These are phyloP conservation scores for Tigriopus californicus DNA, from an alignment of 2,888 invertebrate species.

Conservation along the genomic window DNA sequence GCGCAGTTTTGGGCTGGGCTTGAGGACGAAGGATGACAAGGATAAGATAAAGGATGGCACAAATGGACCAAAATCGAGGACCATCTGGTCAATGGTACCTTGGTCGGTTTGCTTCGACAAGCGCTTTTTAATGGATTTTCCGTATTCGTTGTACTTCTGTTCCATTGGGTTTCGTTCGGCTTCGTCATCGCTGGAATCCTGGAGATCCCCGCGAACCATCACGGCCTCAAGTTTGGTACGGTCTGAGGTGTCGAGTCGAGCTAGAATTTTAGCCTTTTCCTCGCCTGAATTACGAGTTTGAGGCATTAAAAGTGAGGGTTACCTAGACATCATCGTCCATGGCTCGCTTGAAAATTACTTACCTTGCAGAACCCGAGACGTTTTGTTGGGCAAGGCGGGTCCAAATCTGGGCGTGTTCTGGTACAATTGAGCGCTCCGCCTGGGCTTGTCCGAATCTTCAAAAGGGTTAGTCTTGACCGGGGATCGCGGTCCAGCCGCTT, in stretches of 20 bases:
- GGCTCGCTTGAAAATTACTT: no score
- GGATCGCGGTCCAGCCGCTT: not conserved
- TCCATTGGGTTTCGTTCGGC: constrained; percentile 47
- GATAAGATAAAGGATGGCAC: no score
- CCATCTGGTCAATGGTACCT: no score
- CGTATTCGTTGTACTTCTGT: constrained; percentile 49
- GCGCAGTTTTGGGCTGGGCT: not conserved
- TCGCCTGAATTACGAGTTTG: not conserved
- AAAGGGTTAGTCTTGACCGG: not conserved
- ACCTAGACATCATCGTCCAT: no score
- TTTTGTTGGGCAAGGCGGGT: not conserved
- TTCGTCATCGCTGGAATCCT: constrained; percentile 65
- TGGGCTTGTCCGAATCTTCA: not conserved
- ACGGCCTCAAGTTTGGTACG: not conserved
- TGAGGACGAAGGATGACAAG: no score
- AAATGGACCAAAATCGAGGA: no score
- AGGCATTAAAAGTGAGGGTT: no score
- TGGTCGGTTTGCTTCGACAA: constrained; percentile 23
- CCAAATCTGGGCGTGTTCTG: constrained; percentile 9
- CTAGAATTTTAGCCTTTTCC: not conserved
- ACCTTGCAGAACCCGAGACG: not conserved
- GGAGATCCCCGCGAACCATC: constrained; percentile 38
- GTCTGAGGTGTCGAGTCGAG: not conserved
- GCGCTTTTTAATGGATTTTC: constrained; percentile 41
- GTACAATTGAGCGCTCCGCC: not conserved